Evolutionary conservation across 2,888 invertebrate genomes (phyloP), one percentile per base, ranked within the genome.

Genomic region (Blera fallax): DNA sequence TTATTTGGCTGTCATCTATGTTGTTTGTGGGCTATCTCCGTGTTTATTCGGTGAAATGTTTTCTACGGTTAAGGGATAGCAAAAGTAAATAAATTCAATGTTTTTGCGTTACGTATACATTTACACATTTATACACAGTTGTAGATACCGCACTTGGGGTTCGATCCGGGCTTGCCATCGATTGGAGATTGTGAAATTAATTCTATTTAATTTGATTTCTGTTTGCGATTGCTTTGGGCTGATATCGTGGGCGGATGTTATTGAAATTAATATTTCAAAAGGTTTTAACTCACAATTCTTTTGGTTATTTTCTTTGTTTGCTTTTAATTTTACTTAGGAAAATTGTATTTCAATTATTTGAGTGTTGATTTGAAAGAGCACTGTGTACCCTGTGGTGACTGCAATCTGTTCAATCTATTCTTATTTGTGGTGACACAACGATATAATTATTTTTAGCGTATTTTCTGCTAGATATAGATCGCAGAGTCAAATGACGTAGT

Each of bases 161-260:
- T 34, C 29, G 27, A 48, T 76, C 40, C 27, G 45, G 56, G 21
- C 2, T 27, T 10, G 8, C n/a, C 74, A 64, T 84, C 62, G 67
- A 69, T 79, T 79, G 58, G 48, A 58, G 56, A 40, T 58, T 76
- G n/a, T 60, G 60, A 54, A 62, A 69, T 83, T 73, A 73, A 79
- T 62, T 83, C 62, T 73, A 62, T 79, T 79, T 74, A 74, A 74
- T 79, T 79, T 84, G 67, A 73, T 79, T 84, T 74, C 27, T 73
- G 45, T 84, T 84, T 79, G 72, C 72, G 40, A 72, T 72, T 72
- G 73, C 50, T 74, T 64, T 62, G 14, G 48, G 67, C 48, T 67
- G 48, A 10, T 40, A 60, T 40, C 27, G n/a, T 10, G 40, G n/a
- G 58, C 24, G 32, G n/a, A 34, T 5, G 43, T 60, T 14, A 65